Percentiles rank a stretch among this genome's conserved stretches.
These are phyloP conservation scores for Chloroclystis v-ata DNA, from an alignment of 2,888 invertebrate genomes.

Conservation along the genomic window DNA sequence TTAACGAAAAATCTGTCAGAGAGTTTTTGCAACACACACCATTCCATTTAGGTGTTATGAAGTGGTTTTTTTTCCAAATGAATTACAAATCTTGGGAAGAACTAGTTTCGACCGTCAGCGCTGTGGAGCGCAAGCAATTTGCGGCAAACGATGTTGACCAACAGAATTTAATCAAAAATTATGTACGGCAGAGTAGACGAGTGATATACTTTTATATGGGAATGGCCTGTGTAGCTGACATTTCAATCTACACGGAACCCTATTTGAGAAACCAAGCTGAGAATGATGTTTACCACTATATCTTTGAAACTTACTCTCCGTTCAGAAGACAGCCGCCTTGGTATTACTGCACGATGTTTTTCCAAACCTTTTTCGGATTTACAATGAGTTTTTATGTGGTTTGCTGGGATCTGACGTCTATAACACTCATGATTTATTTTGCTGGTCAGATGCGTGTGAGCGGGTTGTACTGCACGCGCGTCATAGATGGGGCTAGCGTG, in stretches of 20 bases:
- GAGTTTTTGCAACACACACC: slow-evolving; percentile 52
- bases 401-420: slow-evolving; percentile 53
- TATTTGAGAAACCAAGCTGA: slow-evolving; percentile 46
- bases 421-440: slow-evolving; percentile 57
- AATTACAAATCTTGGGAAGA: slow-evolving; percentile 45
- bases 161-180: slow-evolving; percentile 34
- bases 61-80: slow-evolving; percentile 46
- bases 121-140: slow-evolving; percentile 41
- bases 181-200: slow-evolving; percentile 43
- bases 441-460: slow-evolving; percentile 52
- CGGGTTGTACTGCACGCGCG: slow-evolving; percentile 36
- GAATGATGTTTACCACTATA: slow-evolving; percentile 45
- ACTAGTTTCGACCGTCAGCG: slow-evolving; percentile 46
- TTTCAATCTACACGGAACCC: slow-evolving; percentile 48
- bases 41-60: slow-evolving; percentile 54
- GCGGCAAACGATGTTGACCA: slow-evolving; percentile 29
- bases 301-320: slow-evolving; percentile 54
- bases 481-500: slow-evolving; percentile 30
- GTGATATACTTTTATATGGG: slow-evolving; percentile 51
- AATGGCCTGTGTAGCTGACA: slow-evolving; percentile 39
- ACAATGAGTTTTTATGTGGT: slow-evolving; percentile 47
- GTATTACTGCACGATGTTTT: slow-evolving; percentile 48
- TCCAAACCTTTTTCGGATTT: slow-evolving; percentile 49
- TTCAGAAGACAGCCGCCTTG: slow-evolving; percentile 47
- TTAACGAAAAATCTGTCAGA: slow-evolving; percentile 38